Percentiles rank a stretch among this genome's conserved stretches.
Conservation (phyloP, 2,113 vertebrate species). For the Camelus bactrianus region DNA sequence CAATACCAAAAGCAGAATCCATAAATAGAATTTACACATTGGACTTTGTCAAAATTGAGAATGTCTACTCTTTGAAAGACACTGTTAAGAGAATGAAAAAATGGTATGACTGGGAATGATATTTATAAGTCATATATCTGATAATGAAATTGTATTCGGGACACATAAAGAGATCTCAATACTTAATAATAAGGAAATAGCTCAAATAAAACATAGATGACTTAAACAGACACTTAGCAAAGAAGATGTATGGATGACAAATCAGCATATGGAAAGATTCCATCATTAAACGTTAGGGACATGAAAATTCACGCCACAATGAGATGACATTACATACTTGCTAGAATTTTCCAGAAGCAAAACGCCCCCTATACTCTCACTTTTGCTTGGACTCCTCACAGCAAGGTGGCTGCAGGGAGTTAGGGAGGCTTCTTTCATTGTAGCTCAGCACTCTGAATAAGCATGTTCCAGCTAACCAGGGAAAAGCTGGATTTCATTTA, state of each 20-base stretch:
- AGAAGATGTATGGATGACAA: not conserved
- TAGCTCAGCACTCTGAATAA: not conserved
- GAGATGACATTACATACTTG: not conserved
- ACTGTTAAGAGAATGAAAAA: not conserved
- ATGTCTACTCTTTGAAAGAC: not conserved
- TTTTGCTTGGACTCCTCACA: not conserved
- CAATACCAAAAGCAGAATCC: not conserved
- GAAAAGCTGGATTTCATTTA: not conserved
- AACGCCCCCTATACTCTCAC: accelerated
- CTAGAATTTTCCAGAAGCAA: not conserved
- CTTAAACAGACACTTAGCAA: not conserved
- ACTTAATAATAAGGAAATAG: not conserved
- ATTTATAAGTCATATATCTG: not conserved
- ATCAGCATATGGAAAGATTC: not conserved
- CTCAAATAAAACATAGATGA: not conserved
- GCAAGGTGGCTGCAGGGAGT: not conserved
- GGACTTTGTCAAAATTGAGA: not conserved
- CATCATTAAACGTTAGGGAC: not conserved
- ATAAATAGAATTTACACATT: not conserved
- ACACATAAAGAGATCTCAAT: not conserved
- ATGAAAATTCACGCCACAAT: not conserved
- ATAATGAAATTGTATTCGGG: not conserved
- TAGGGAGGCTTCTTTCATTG: not conserved
- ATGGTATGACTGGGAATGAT: not conserved
- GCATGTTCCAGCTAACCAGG: not conserved